These are phyloP conservation scores for Drosophila nigromelanica DNA, from an alignment of 1,140 invertebrate genomes.

Conservation along the genomic window DNA sequence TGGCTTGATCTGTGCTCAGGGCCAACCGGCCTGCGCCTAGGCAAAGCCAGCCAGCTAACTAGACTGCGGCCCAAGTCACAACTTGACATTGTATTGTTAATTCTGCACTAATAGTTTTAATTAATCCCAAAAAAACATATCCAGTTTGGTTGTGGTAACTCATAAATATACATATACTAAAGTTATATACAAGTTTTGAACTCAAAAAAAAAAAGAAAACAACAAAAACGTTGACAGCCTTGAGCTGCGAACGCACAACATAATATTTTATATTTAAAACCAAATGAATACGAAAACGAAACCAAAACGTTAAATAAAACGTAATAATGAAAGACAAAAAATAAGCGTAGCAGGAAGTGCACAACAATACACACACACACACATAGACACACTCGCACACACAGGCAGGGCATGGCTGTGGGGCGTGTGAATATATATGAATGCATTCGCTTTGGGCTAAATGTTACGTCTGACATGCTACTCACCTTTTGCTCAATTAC, in stretches of 20 bases:
- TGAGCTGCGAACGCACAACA: conserved; percentile 38
- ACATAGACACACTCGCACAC: conserved; percentile 19
- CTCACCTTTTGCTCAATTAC: conserved; percentile 80
- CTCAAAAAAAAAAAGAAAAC: conserved; percentile 28
- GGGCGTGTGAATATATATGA: conserved; percentile 55
- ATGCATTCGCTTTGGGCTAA: conserved; percentile 46
- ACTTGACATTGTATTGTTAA: conserved; percentile 70
- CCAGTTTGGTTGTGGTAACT: conserved; percentile 39
- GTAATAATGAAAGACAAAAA: conserved; percentile 5
- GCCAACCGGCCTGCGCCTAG: conserved; percentile 23
- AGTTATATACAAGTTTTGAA: conserved; percentile 12
- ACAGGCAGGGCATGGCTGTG: conserved; percentile 15
- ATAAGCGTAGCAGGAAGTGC: conserved; percentile 54
- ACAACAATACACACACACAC: conserved; percentile 42
- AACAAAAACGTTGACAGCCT: conserved; percentile 58
- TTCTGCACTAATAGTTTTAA: conserved; percentile 67
- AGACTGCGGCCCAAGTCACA: conserved; percentile 17
- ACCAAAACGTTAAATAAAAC: conserved; percentile 4
- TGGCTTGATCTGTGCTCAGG: conserved; percentile 39
- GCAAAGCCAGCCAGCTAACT: conserved; percentile 6
- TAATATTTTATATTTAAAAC: conserved; percentile 60
- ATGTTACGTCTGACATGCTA: conserved; percentile 69
- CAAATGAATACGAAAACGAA: conserved; percentile 65
- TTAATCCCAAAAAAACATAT: conserved; percentile 50
- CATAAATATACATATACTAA: conserved; percentile 19